Percentiles rank a stretch among this genome's conserved stretches.
Conservation (phyloP, 2,888 invertebrate genomes). For the Drosophila vallismaia region DNA sequence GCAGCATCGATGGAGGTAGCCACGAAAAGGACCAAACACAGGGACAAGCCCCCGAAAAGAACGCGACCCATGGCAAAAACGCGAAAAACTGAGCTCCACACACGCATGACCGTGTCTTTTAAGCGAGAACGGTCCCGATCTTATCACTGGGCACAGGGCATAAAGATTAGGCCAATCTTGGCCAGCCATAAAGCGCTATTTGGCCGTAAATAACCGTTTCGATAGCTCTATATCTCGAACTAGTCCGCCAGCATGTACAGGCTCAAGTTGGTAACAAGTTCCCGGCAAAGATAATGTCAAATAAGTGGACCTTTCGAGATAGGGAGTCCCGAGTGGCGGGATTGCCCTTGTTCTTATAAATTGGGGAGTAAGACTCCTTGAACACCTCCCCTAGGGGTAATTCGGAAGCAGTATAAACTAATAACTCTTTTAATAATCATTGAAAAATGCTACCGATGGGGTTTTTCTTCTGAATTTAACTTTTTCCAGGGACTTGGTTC, state of each 20-base stretch:
- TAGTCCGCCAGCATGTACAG: constrained; percentile 7
- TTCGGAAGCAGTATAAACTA: background rate
- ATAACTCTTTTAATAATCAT: background rate
- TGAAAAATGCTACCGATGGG: background rate
- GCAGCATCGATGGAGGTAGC: constrained; percentile 51
- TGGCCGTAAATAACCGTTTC: constrained; percentile 30
- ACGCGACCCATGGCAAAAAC: constrained; percentile 61
- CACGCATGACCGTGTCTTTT: constrained; percentile 41
- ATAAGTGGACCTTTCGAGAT: constrained; percentile 14
- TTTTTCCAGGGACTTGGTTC: background rate
- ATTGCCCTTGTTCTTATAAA: constrained; percentile 27
- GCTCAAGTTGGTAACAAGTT: constrained; percentile 21
- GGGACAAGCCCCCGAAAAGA: constrained; percentile 14
- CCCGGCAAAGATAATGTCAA: constrained; percentile 20
- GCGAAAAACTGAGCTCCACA: constrained; percentile 53
- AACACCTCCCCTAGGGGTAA: background rate
- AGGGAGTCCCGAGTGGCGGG: constrained; percentile 6
- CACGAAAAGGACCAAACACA: constrained; percentile 50
- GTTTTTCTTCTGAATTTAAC: background rate
- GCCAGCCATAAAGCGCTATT: constrained; percentile 16
- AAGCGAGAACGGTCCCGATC: constrained; percentile 45
- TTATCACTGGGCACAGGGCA: constrained; percentile 33
- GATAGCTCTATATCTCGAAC: constrained; percentile 2
- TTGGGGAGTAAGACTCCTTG: background rate
- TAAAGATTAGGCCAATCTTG: constrained; percentile 63